Conservation (phyloP, 2,797 vertebrate species). For the Cirrhinus molitorella region DNA sequence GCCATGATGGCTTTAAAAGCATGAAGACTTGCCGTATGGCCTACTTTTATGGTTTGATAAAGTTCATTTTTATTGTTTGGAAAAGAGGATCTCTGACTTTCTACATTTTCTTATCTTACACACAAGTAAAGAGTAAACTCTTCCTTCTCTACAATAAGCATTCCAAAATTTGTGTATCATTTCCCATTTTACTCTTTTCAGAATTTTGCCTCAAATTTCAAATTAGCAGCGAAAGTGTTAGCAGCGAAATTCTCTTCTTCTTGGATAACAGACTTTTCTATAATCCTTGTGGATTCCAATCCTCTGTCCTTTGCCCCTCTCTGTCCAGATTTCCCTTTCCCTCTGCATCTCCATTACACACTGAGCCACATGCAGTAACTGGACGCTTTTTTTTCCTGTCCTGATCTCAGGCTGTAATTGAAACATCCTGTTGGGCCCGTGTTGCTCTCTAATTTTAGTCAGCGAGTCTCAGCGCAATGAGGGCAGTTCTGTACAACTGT, state of each 20-base stretch:
- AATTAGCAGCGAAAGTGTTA: conserved; percentile 3
- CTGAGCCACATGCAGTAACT: conserved; percentile 36
- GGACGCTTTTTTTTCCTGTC: conserved; percentile 26
- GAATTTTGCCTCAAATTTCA: not conserved
- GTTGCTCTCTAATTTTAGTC: conserved; percentile 53
- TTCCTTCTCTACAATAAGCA: not conserved
- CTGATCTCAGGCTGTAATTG: conserved; percentile 51
- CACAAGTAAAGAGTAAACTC: not conserved
- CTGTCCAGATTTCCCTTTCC: conserved; percentile 6
- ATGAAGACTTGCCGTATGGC: not conserved
- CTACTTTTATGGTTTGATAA: not conserved
- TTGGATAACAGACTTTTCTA: not conserved
- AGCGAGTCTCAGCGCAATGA: not conserved
- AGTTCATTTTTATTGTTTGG: not conserved
- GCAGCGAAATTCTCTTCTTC: conserved; percentile 13
- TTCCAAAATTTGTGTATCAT: not conserved
- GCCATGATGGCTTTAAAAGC: not conserved
- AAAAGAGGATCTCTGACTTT: not conserved
- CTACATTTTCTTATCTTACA: not conserved
- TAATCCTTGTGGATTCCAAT: conserved; percentile 4
- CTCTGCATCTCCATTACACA: conserved; percentile 22
- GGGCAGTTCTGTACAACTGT: conserved; percentile 55
- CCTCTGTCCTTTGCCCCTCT: not conserved
- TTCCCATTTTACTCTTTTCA: not conserved
- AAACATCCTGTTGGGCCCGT: conserved; percentile 49